phyloP scores from a whole-genome alignment of 2,113 vertebrate species.

The Crotophaga sulcirostris region DNA sequence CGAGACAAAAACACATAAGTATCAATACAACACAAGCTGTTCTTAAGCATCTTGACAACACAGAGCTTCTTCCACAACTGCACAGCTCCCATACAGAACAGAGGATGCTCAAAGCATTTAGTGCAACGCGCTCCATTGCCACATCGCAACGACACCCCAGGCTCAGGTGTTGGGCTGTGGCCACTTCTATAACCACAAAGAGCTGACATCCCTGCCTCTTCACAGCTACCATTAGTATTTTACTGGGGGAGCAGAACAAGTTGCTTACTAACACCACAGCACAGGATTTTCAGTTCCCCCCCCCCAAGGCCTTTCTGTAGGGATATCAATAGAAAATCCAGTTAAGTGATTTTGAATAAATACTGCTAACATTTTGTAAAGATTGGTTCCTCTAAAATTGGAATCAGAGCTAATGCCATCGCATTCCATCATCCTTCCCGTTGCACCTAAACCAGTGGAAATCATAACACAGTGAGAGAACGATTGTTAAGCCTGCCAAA shows the following conservation, averaged over 20 bases:
- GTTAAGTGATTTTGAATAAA: background rate
- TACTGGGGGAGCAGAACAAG: background rate
- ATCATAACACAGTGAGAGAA: background rate
- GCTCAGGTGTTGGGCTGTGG: background rate
- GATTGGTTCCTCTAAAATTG: background rate
- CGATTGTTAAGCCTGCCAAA: background rate
- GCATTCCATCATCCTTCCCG: background rate
- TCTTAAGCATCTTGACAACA: background rate
- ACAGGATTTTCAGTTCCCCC: background rate
- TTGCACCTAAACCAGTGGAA: background rate
- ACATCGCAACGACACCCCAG: accelerated
- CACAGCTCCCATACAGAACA: accelerated
- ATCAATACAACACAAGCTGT: background rate
- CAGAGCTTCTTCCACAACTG: background rate
- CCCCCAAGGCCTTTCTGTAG: background rate
- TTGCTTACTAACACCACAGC: background rate
- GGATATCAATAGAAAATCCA: background rate
- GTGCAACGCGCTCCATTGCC: accelerated
- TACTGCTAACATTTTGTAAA: background rate
- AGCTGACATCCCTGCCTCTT: accelerated
- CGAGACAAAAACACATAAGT: background rate
- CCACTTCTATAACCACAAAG: accelerated
- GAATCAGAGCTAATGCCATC: background rate
- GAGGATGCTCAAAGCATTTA: background rate
- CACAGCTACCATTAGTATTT: background rate